Base-by-base conservation (phyloP, 2,113 vertebrate genomes). In the Ornithorhynchus anatinus region DNA sequence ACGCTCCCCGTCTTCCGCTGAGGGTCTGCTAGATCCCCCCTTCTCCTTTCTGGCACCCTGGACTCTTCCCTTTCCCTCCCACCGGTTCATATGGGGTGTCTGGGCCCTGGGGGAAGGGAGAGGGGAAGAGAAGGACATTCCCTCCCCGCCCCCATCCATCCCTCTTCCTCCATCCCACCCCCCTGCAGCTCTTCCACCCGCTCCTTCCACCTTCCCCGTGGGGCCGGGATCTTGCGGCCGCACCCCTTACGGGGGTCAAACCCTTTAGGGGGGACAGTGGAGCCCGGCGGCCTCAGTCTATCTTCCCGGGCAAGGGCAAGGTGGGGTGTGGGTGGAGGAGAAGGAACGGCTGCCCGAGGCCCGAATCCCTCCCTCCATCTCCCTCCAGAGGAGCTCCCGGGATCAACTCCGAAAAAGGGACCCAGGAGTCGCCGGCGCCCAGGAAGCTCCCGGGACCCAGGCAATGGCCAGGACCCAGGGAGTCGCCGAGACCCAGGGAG, bases 331-430 rank as follows among this genome's bases (percentile, higher is more conserved):
- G n/a, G n/a, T n/a, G n/a, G n/a, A n/a, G n/a, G n/a, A 14, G n/a
- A 31, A 12, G 27, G 38, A 53, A 27, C 0, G 1, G 45, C n/a
- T 12, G 53, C n/a, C 35, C 45, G 16, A 5, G 13, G 35, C 9
- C 35, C 15, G 59, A 70, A 71, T 29, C 20, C 39, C 16, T 6
- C 39, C 38, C 1, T n/a, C 2, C 50, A 29, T 37, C 53, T 61
- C 40, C 71, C 31, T 1, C 3, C 33, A 37, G 57, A 47, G 66
- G 67, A 75, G 36, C 16, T 15, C 19, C 23, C 69, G 63, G 44
- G 52, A 56, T 16, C n/a, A n/a, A n/a, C n/a, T n/a, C n/a, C n/a
- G n/a, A n/a, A n/a, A n/a, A n/a, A n/a, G n/a, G n/a, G n/a, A n/a
- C n/a, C n/a, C n/a, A n/a, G n/a, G n/a, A n/a, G n/a, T n/a, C n/a